A percentile compares a stretch with the other conserved stretches of the same genome.
These are phyloP conservation scores for Pelecanoides urinatrix DNA, from an alignment of 2,113 vertebrate genomes.

Conservation along the genomic window DNA sequence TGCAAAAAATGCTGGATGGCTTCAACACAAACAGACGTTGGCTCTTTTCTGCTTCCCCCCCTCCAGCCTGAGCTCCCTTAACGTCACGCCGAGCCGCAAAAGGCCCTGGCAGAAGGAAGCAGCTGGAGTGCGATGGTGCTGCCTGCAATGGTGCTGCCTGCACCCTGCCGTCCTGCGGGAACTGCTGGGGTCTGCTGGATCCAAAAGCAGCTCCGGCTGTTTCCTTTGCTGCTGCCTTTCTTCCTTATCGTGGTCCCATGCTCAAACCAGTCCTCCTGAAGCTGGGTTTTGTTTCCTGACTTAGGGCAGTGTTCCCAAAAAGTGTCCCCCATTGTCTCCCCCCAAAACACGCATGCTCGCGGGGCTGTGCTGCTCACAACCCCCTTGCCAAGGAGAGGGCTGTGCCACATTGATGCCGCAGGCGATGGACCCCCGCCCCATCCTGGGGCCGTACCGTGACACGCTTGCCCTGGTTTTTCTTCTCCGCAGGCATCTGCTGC, in stretches of 20 bases:
- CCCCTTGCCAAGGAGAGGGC: neutral
- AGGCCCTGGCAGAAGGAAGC: neutral
- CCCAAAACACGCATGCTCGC: fast-evolving
- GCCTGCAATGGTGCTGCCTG: neutral
- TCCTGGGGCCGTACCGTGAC: neutral
- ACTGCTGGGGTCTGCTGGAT: neutral
- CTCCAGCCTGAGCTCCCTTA: neutral
- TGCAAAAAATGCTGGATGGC: constrained; percentile 47
- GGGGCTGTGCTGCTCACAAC: neutral
- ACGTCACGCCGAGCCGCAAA: neutral
- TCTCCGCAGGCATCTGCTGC: neutral
- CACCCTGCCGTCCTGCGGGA: neutral
- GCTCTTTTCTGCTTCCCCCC: neutral
- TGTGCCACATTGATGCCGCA: fast-evolving
- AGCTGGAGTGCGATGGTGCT: neutral
- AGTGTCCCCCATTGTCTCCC: fast-evolving
- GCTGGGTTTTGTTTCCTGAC: neutral
- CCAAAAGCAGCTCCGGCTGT: neutral
- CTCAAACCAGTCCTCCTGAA: neutral
- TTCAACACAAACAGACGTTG: constrained; percentile 20
- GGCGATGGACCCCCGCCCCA: fast-evolving
- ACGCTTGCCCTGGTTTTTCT: neutral
- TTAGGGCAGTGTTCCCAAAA: neutral
- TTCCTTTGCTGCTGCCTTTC: neutral
- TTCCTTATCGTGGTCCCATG: neutral